Conservation (phyloP, 2,888 invertebrate species). For the Eristalis tenax region DNA sequence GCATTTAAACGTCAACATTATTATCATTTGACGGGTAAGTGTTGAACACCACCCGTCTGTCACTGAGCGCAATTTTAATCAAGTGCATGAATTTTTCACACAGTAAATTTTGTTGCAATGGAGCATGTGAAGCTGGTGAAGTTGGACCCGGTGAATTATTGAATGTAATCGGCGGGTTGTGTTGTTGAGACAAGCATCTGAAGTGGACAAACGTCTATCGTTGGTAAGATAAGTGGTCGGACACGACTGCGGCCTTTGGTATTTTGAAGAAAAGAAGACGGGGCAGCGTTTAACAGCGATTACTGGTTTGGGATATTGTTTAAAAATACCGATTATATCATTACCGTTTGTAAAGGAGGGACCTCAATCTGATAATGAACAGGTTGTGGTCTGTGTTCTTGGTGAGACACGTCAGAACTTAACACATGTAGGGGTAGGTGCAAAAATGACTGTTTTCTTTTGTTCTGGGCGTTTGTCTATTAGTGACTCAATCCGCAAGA, state of each 20-base stretch:
- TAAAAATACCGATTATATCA: conserved; percentile 57
- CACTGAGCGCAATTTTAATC: conserved; percentile 3
- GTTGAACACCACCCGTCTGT: background rate
- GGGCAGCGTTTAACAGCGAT: conserved; percentile 19
- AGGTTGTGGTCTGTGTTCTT: background rate
- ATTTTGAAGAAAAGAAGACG: conserved; percentile 53
- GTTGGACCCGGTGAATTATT: conserved; percentile 37
- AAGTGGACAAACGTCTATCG: conserved; percentile 57
- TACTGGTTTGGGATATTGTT: conserved; percentile 47
- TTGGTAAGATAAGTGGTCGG: conserved; percentile 42
- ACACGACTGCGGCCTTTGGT: conserved; percentile 62
- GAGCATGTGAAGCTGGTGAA: background rate
- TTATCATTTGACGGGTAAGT: background rate
- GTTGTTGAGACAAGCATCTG: conserved; percentile 11
- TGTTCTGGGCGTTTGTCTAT: background rate
- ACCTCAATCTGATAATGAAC: background rate
- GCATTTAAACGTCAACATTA: background rate
- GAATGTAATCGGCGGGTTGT: conserved; percentile 6
- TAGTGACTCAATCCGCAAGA: background rate
- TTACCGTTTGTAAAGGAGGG: background rate
- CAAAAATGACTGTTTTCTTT: too few relatives aligned
- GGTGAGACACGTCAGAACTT: background rate
- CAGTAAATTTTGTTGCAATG: conserved; percentile 38
- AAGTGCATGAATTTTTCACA: conserved; percentile 34
- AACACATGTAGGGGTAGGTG: background rate